Conservation (phyloP, 2,888 invertebrate genomes). For the Helobdella robusta region DNA sequence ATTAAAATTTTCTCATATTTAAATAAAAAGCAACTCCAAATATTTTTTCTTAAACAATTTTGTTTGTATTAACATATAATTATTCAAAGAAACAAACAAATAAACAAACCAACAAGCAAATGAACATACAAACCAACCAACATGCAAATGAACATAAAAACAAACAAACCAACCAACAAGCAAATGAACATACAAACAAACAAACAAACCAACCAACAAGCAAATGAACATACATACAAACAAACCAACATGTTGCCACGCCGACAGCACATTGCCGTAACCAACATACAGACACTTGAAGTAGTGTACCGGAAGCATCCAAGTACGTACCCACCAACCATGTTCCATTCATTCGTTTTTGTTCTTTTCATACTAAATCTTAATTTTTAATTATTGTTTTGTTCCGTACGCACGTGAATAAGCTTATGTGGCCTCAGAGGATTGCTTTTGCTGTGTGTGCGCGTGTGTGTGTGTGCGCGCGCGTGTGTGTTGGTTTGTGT, state of each 20-base stretch:
- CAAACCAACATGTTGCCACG: background rate
- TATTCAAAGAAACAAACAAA: background rate
- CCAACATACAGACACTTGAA: constrained; percentile 36
- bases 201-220: background rate
- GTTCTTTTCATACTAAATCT: no score
- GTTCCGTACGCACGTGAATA: no score
- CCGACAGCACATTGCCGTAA: constrained; percentile 33
- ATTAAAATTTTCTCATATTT: background rate
- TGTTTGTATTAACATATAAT: background rate
- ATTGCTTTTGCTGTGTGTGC: no score
- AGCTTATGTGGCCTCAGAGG: no score
- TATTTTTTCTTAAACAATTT: background rate
- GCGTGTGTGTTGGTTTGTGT: no score
- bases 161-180: background rate
- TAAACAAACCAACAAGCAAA: background rate
- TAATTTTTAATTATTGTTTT: no score
- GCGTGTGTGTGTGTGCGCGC: no score
- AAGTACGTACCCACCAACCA: no score
- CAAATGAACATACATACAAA: background rate
- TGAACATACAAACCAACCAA: background rate
- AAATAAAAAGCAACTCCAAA: background rate
- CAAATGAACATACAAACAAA: background rate
- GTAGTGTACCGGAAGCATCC: constrained; percentile 34
- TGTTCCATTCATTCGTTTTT: no score
- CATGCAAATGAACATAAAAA: background rate